Evolutionary conservation across 2,888 invertebrate species (phyloP).

Genomic region (Drosophila bunnanda): DNA sequence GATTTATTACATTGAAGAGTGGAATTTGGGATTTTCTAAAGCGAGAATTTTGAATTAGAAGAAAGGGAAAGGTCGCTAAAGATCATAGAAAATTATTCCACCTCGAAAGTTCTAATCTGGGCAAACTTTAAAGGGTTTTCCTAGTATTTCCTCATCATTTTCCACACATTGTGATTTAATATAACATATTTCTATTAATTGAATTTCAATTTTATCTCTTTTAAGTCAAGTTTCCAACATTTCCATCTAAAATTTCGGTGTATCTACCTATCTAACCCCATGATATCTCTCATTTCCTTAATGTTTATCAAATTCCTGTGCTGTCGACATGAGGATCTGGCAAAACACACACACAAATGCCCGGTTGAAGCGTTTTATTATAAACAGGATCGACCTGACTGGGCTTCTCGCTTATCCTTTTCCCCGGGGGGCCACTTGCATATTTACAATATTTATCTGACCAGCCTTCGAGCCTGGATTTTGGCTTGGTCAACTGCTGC

Average conservation of each 20-base stretch:
- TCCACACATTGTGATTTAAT: no score
- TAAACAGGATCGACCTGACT: slow-evolving; percentile 55
- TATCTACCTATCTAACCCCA: neutral
- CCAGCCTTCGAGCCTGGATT: slow-evolving; percentile 42
- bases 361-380: slow-evolving; percentile 71
- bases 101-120: neutral
- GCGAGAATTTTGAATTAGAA: no score
- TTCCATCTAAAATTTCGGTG: neutral
- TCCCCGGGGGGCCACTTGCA: slow-evolving; percentile 50
- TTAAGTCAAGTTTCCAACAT: neutral
- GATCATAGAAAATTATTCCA: neutral
- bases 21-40: neutral
- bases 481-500: slow-evolving; percentile 59
- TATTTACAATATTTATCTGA: slow-evolving; percentile 67
- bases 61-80: neutral
- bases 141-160: neutral
- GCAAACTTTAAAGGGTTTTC: neutral
- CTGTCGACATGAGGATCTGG: slow-evolving; percentile 47
- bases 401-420: neutral
- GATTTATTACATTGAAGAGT: neutral
- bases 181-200: no score
- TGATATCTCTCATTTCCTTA: neutral
- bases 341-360: slow-evolving; percentile 54
- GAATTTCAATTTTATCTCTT: neutral
- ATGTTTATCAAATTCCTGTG: slow-evolving; percentile 18